Percentiles rank a stretch among this genome's conserved stretches.
Conservation (phyloP, 1,140 invertebrate genomes). For the Elysia chlorotica region DNA sequence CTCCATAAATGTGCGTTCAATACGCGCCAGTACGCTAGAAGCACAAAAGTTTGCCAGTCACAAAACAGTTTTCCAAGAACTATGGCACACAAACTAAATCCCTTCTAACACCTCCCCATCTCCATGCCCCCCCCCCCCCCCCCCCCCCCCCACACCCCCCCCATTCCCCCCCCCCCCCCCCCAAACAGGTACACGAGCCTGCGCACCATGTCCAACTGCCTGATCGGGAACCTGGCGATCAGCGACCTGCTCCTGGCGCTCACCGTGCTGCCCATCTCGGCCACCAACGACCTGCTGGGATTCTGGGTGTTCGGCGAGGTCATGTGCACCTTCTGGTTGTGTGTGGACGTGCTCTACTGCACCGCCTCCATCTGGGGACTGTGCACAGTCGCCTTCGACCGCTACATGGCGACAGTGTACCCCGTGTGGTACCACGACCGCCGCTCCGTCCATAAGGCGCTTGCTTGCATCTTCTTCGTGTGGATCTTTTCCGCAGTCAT, state of each 20-base stretch:
- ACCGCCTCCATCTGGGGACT: conserved; percentile 64
- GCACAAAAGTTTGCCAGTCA: no score
- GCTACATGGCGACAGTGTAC: conserved; percentile 61
- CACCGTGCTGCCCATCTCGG: conserved; percentile 60
- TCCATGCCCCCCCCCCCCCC: no score
- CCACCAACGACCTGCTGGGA: conserved; percentile 55
- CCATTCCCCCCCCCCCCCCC: no score
- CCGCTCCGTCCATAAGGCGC: conserved; percentile 47
- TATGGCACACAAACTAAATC: no score
- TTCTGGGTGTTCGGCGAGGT: conserved; percentile 61
- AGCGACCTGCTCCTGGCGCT: conserved; percentile 60
- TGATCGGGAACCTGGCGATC: conserved; percentile 62
- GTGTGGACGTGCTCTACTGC: conserved; percentile 62
- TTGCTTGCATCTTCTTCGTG: conserved; percentile 59
- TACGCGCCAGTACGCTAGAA: no score
- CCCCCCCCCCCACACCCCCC: no score
- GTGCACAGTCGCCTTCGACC: conserved; percentile 61
- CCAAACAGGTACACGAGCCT: conserved; percentile 55
- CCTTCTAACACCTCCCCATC: no score
- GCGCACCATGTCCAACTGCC: conserved; percentile 60
- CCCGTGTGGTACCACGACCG: conserved; percentile 62
- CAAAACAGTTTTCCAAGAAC: no score
- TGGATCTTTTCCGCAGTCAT: conserved; percentile 61
- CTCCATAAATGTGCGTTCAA: no score
- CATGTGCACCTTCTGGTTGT: conserved; percentile 56